phyloP scores from a whole-genome alignment of 2,888 invertebrate genomes.

The Mythimna ferrago region DNA sequence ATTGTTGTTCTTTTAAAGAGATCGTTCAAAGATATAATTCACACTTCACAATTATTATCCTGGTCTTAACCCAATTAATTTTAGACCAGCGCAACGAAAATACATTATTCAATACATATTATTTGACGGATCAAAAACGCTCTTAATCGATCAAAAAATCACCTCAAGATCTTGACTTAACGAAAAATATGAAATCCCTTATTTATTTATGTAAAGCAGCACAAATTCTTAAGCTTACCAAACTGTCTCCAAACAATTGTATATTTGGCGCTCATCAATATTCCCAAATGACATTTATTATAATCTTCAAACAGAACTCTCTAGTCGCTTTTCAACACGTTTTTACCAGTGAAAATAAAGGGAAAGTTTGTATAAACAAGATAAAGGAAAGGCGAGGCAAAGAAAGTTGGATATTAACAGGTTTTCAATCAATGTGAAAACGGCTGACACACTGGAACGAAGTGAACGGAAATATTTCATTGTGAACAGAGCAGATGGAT shows the following conservation, averaged over 20 bases:
- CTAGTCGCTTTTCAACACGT: constrained; percentile 47
- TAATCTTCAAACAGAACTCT: constrained; percentile 45
- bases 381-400: constrained; percentile 48
- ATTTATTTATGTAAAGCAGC: constrained; percentile 32
- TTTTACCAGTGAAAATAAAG: constrained; percentile 47
- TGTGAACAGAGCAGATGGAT: constrained; percentile 71
- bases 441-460: constrained; percentile 62
- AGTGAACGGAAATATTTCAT: constrained; percentile 70
- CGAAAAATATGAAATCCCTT: constrained; percentile 16
- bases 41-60: too few species aligned
- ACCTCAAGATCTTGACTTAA: not conserved
- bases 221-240: constrained; percentile 20
- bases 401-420: constrained; percentile 63
- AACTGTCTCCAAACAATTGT: constrained; percentile 33
- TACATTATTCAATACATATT: not conserved
- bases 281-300: constrained; percentile 51
- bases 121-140: not conserved
- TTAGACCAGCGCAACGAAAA: too few species aligned
- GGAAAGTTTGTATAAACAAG: constrained; percentile 50
- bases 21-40: not conserved
- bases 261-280: constrained; percentile 51
- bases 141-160: not conserved
- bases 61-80: too few species aligned
- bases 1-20: not conserved
- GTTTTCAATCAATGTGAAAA: constrained; percentile 66